Evolutionary conservation across 2,888 invertebrate genomes (phyloP), one percentile per base, ranked within the genome.

Genomic region (Heliconius cydno): DNA sequence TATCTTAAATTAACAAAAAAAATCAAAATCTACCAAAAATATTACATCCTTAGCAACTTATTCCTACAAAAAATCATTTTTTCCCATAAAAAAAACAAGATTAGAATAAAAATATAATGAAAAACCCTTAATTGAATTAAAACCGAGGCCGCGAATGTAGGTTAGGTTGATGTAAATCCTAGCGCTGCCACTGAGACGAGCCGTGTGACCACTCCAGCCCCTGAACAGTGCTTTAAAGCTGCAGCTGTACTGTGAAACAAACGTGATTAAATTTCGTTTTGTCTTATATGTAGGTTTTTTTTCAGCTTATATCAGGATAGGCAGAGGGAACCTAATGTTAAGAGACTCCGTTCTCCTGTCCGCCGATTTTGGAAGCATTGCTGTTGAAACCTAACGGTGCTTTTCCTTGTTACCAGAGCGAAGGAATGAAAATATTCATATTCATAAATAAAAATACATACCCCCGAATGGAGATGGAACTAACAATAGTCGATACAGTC

Each of bases 161-260:
- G 75, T 80, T 78, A 78, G 75, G 67, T 72, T 38, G 65, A 80
- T 67, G 78, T 71, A 67, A 78, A 78, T 78, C 78, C 80, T 78
- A 80, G 72, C 13, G 73, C 52, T 30, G 65, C 65, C 65, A 74
- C 52, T 57, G 65, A 75, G 75, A 75, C 65, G 75, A 72, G n/a
- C 72, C 72, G 52, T 70, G 72, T 78, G 78, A 78, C 71, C 77
- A 78, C 72, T 75, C 75, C 28, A 46, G 10, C 2, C 38, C 22
- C 38, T 75, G 30, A 75, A 75, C 75, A 65, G 75, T 65, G 75
- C 75, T 75, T 75, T 65, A 75, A 73, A 73, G 73, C 73, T 60
- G 34, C 30, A 52, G 19, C 38, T 41, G 28, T 75, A 65, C 65
- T 65, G 65, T 38, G 41, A 65, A 65, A 75, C 46, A 41, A 65